These are phyloP conservation scores for Zaprionus obscuricornis DNA, from an alignment of 2,888 invertebrate species.

Conservation along the genomic window DNA sequence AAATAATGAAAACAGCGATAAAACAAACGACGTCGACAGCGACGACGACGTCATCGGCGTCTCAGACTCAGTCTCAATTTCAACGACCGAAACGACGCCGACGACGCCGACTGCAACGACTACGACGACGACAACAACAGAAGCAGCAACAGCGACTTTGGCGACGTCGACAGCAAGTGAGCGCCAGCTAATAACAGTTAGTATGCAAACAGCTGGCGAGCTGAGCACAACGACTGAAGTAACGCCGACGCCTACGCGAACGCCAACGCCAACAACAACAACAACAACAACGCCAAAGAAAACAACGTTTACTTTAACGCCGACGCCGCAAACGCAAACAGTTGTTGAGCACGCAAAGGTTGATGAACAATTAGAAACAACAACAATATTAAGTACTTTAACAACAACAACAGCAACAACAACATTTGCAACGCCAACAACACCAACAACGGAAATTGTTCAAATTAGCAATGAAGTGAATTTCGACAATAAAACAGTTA, in stretches of 20 bases:
- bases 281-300: slow-evolving; percentile 12
- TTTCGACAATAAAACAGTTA: slow-evolving; percentile 58
- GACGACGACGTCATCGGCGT: slow-evolving; percentile 40
- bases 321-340: slow-evolving; percentile 23
- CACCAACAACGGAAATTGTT: slow-evolving; percentile 64
- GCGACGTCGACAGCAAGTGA: slow-evolving; percentile 31
- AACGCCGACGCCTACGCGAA: slow-evolving; percentile 6
- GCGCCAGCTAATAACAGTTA: slow-evolving; percentile 65
- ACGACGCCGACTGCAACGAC: slow-evolving; percentile 19
- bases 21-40: slow-evolving; percentile 38
- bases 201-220: slow-evolving; percentile 70
- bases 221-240: slow-evolving; percentile 45
- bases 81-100: slow-evolving; percentile 39
- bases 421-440: slow-evolving; percentile 38
- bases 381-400: slow-evolving; percentile 40
- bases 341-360: slow-evolving; percentile 23
- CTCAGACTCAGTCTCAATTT: slow-evolving; percentile 26
- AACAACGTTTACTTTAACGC: slow-evolving; percentile 15
- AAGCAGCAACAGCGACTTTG: slow-evolving; percentile 1
- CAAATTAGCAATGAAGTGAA: slow-evolving; percentile 78
- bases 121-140: slow-evolving; percentile 43
- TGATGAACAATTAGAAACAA: slow-evolving; percentile 41
- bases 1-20: slow-evolving; percentile 52
- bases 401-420: slow-evolving; percentile 40
- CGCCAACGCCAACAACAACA: slow-evolving; percentile 16